These are phyloP conservation scores for Poecile montanus DNA, from an alignment of 2,797 vertebrate species.

Conservation along the genomic window DNA sequence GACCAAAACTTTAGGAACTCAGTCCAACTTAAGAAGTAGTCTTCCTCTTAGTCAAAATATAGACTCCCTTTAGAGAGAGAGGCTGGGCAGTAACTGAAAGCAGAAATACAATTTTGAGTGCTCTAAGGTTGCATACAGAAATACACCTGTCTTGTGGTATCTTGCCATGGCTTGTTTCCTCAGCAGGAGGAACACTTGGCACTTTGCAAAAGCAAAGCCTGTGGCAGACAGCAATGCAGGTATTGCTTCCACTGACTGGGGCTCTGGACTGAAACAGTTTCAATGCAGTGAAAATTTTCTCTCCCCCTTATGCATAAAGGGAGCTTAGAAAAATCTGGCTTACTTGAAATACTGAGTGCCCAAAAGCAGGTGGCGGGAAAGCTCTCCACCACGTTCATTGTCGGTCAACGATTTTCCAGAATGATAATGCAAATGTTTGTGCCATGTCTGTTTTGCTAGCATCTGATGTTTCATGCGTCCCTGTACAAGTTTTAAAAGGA, in stretches of 20 bases:
- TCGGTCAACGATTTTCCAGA: background rate
- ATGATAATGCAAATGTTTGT: background rate
- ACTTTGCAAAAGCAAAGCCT: background rate
- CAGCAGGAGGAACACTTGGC: background rate
- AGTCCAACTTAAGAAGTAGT: background rate
- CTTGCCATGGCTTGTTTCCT: background rate
- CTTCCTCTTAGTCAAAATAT: background rate
- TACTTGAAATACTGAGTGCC: background rate
- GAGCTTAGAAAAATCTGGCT: background rate
- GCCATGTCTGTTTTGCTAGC: background rate
- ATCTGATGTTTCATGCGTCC: background rate
- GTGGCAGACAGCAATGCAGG: background rate
- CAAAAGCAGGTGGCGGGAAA: background rate
- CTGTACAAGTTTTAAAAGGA: background rate
- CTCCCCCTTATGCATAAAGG: background rate
- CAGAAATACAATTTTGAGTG: background rate
- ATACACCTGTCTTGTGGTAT: background rate
- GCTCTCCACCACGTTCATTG: background rate
- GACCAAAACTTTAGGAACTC: background rate
- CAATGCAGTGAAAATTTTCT: accelerated
- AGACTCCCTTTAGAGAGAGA: background rate
- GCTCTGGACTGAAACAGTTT: background rate
- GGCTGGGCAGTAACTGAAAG: background rate
- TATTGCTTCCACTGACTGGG: background rate
- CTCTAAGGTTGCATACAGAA: background rate